Percentiles rank a stretch among this genome's conserved stretches.
Conservation (phyloP, 1,140 invertebrate species). For the Propsilocerus akamusi region DNA sequence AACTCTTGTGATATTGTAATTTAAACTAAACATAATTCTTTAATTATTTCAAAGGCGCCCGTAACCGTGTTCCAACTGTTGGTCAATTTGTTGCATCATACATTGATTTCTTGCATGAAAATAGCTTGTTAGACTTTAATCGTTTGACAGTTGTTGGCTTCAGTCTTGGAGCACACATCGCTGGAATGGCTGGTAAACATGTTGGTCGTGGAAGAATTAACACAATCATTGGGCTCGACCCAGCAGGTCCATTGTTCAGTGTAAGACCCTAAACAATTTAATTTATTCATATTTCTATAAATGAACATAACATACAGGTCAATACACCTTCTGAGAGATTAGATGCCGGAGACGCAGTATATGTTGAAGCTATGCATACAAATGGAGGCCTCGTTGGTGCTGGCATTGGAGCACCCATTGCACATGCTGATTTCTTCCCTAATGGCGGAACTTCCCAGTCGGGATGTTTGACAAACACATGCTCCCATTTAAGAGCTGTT, state of each 20-base stretch:
- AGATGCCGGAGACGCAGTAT: conserved; percentile 40
- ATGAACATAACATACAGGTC: too few species aligned
- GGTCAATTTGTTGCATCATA: background rate
- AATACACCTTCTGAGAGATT: conserved; percentile 35
- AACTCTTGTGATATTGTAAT: too few species aligned
- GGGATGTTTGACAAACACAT: conserved; percentile 30
- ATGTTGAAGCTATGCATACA: conserved; percentile 58
- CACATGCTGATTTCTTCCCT: conserved; percentile 51
- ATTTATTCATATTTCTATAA: too few species aligned
- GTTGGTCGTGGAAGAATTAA: conserved; percentile 12
- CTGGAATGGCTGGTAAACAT: conserved; percentile 32
- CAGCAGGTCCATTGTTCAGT: conserved; percentile 32
- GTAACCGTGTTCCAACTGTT: background rate
- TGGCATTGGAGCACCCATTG: conserved; percentile 33
- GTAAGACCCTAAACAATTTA: too few species aligned
- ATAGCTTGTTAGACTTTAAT: conserved; percentile 2
- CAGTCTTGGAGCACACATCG: conserved; percentile 48
- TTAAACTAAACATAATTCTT: too few species aligned
- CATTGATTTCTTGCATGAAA: conserved; percentile 8
- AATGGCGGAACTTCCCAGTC: conserved; percentile 46
- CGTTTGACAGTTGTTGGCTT: conserved; percentile 42
- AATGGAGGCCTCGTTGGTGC: conserved; percentile 37
- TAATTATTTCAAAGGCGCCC: too few species aligned
- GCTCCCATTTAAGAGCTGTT: background rate
- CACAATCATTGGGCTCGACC: conserved; percentile 27